Conservation (phyloP, 2,113 vertebrate species). For the Numida meleagris region DNA sequence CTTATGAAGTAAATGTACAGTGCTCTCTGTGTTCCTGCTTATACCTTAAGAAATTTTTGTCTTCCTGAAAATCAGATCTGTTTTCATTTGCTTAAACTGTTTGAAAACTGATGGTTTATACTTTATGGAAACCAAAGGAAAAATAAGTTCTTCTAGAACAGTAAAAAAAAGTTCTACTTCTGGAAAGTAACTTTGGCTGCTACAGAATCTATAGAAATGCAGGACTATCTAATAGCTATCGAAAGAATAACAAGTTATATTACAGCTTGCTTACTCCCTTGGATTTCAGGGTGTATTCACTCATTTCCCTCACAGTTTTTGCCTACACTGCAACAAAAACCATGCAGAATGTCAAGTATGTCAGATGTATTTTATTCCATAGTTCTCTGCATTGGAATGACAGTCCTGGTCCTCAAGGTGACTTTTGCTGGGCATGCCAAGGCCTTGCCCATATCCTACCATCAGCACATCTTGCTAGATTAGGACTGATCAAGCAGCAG, state of each 20-base stretch:
- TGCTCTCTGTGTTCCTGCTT: background rate
- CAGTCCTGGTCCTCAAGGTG: background rate
- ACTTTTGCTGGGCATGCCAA: background rate
- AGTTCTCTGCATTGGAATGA: background rate
- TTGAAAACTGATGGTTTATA: background rate
- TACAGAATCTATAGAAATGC: background rate
- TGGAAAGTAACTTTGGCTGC: background rate
- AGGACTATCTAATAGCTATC: background rate
- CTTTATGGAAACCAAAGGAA: background rate
- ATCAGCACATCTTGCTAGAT: background rate
- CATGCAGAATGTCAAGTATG: background rate
- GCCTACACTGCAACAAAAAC: background rate
- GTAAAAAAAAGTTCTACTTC: background rate
- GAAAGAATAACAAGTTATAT: background rate
- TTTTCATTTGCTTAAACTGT: background rate
- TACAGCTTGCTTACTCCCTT: background rate
- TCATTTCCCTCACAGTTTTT: conserved; percentile 13
- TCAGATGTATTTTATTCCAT: background rate
- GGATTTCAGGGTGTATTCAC: conserved; percentile 19
- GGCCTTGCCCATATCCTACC: background rate
- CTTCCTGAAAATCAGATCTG: background rate
- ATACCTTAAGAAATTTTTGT: background rate
- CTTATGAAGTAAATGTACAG: background rate
- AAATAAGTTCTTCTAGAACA: too few species aligned
- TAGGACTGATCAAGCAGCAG: background rate